Conservation (phyloP, 2,888 invertebrate species). For the Dolichomitus sp. region DNA sequence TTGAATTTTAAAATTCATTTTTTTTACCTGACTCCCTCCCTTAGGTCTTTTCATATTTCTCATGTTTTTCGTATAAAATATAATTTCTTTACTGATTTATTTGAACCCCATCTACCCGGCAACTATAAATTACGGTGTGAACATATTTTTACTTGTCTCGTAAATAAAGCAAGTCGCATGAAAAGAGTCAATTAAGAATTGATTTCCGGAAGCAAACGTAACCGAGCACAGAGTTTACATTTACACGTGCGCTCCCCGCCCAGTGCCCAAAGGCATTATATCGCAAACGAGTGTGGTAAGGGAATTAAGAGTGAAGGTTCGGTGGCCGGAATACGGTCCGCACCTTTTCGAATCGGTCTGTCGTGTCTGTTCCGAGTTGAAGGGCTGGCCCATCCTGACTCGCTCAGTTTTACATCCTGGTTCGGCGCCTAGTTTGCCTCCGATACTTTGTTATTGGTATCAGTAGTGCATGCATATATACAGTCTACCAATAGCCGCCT, state of each 20-base stretch:
- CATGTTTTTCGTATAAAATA: background rate
- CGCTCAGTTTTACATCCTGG: slow-evolving; percentile 81
- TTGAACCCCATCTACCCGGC: background rate
- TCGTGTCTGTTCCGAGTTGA: slow-evolving; percentile 72
- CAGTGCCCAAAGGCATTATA: background rate
- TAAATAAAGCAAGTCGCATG: slow-evolving; percentile 22
- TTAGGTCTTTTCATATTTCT: too few species aligned
- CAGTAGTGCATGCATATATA: background rate
- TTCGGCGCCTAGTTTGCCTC: slow-evolving; percentile 73
- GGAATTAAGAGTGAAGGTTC: slow-evolving; percentile 12
- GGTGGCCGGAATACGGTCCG: slow-evolving; percentile 78
- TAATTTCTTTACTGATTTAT: background rate
- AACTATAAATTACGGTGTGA: background rate
- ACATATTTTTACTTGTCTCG: background rate
- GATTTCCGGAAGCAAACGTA: slow-evolving; percentile 76
- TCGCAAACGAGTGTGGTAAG: slow-evolving; percentile 1
- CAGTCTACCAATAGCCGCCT: slow-evolving; percentile 30
- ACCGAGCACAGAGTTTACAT: background rate
- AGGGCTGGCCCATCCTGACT: slow-evolving; percentile 74
- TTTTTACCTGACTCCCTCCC: too few species aligned
- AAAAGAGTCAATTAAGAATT: slow-evolving; percentile 79
- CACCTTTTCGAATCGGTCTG: slow-evolving; percentile 79
- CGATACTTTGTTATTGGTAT: slow-evolving; percentile 21
- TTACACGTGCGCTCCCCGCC: background rate
- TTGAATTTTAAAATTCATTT: too few species aligned